Conservation (phyloP, 2,888 invertebrate genomes). For the Sphaeridia pumilis region DNA sequence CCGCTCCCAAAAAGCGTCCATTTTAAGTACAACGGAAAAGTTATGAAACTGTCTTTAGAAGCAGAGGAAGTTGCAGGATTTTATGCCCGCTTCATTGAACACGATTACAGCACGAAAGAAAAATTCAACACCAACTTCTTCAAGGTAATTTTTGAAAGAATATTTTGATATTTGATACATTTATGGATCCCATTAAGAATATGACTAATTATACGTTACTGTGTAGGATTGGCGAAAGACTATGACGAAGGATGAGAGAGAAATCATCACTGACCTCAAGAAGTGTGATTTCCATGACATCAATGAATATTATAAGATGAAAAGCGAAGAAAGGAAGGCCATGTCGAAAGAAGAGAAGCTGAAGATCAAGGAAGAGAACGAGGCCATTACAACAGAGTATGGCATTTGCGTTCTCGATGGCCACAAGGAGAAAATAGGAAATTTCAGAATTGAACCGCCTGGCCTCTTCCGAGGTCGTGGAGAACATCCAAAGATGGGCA, state of each 20-base stretch:
- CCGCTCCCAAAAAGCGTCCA: conserved; percentile 72
- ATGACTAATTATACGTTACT: no score
- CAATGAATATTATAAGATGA: conserved; percentile 65
- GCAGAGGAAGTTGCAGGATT: conserved; percentile 95
- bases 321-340: conserved; percentile 72
- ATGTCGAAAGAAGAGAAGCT: conserved; percentile 91
- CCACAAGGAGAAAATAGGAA: conserved; percentile 97
- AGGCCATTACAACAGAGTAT: conserved; percentile 75
- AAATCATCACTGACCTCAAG: conserved; percentile 71
- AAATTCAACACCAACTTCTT: conserved; percentile 95
- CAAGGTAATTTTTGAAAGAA: conserved; percentile 46
- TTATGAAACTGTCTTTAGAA: conserved; percentile 60
- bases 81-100: conserved; percentile 95
- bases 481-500: conserved; percentile 99
- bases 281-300: conserved; percentile 94
- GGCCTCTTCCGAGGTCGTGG: conserved; percentile 62
- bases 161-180: no score
- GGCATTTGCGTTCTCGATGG: conserved; percentile 94
- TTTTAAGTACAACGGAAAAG: conserved; percentile 77
- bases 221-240: conserved; percentile 76
- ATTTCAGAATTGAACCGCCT: conserved; percentile 97
- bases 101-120: conserved; percentile 94
- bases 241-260: conserved; percentile 83
- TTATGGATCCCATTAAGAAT: no score
- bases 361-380: conserved; percentile 73